Percentiles rank a stretch among this genome's conserved stretches.
These are phyloP conservation scores for Athene noctua DNA, from an alignment of 2,113 vertebrate genomes.

Conservation along the genomic window DNA sequence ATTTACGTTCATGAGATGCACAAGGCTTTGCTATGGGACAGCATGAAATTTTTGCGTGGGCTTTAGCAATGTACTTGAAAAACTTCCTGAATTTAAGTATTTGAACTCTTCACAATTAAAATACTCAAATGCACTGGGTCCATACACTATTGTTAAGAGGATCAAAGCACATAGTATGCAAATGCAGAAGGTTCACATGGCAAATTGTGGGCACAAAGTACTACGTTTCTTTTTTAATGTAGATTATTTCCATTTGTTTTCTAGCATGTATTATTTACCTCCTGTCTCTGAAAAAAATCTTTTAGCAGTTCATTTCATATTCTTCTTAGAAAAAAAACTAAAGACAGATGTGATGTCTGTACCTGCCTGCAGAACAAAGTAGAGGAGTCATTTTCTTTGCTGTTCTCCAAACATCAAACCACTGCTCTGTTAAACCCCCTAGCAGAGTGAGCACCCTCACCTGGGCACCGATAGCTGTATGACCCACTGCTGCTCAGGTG, in stretches of 20 bases:
- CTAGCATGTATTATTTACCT: not conserved
- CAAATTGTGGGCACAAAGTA: not conserved
- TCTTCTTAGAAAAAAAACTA: not conserved
- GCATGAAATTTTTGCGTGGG: not conserved
- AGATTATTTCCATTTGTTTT: not conserved
- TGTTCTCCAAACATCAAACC: not conserved
- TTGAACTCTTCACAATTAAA: not conserved
- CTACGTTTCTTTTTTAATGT: not conserved
- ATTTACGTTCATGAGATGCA: not conserved
- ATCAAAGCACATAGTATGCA: not conserved
- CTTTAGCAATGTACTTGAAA: not conserved
- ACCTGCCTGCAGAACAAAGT: not conserved
- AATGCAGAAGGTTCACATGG: not conserved
- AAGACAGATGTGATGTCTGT: not conserved
- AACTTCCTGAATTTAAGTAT: not conserved
- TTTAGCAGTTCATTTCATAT: not conserved
- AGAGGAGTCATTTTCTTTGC: not conserved
- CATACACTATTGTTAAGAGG: not conserved
- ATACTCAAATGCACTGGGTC: not conserved
- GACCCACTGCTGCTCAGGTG: not conserved
- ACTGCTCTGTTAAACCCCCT: not conserved
- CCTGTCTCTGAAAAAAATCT: not conserved
- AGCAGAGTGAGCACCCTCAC: not conserved
- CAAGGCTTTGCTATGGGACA: not conserved
- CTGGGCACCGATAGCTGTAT: fast-evolving